A percentile compares a stretch with the other conserved stretches of the same genome.
phyloP scores from a whole-genome alignment of 1,140 invertebrate species.

The Tetraneura akinire region DNA sequence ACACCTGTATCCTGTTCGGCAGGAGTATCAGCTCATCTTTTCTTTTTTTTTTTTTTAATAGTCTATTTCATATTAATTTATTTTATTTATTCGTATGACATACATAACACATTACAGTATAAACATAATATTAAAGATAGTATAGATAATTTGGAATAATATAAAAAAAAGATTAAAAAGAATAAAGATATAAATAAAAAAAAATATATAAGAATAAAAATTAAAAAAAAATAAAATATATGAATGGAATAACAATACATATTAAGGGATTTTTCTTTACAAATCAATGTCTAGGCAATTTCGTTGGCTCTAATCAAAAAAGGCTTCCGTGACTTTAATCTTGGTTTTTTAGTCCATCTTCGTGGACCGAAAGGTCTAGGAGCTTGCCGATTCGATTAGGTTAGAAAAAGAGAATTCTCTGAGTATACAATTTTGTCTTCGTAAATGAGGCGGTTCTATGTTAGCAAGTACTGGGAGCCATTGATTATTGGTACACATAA shows the following conservation, averaged over 20 bases:
- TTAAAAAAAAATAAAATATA: no score
- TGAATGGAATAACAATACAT: no score
- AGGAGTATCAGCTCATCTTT: no score
- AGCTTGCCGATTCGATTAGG: conserved; percentile 15
- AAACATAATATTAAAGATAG: no score
- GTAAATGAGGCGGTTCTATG: conserved; percentile 23
- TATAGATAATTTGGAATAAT: no score
- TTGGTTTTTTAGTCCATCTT: conserved; percentile 22
- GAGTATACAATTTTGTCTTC: neutral
- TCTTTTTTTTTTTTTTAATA: no score
- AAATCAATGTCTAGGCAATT: conserved; percentile 23
- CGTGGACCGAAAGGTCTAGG: conserved; percentile 22
- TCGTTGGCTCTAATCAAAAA: conserved; percentile 11
- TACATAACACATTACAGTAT: neutral
- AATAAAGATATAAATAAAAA: no score
- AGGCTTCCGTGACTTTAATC: conserved; percentile 41
- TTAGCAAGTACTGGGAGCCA: conserved; percentile 32
- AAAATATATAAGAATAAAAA: no score
- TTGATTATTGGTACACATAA: conserved; percentile 8
- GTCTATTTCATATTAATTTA: no score
- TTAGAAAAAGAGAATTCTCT: neutral
- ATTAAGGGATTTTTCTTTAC: neutral
- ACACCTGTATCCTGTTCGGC: no score
- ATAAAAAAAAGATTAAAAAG: no score
- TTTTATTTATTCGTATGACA: conserved; percentile 16